A percentile compares a stretch with the other conserved stretches of the same genome.
Conservation (phyloP, 2,113 vertebrate species). For the Cnemophilus loriae region DNA sequence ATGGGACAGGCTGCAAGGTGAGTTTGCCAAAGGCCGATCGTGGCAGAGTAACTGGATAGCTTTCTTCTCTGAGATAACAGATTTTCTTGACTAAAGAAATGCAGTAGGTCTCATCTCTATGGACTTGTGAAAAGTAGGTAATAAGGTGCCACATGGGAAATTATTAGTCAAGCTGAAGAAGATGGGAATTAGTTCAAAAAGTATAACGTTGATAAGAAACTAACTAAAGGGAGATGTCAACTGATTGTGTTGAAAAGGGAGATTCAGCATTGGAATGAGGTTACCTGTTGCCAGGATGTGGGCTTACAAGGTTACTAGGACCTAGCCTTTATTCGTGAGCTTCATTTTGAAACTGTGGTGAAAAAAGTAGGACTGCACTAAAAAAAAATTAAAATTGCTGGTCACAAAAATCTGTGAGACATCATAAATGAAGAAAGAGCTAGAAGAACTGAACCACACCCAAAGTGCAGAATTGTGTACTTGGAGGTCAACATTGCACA, state of each 20-base stretch:
- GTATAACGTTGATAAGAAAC: slow-evolving; percentile 40
- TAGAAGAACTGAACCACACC: background rate
- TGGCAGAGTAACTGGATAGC: slow-evolving; percentile 5
- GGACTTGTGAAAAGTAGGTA: slow-evolving; percentile 61
- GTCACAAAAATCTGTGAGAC: background rate
- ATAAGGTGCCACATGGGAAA: slow-evolving; percentile 59
- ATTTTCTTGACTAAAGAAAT: slow-evolving; percentile 52
- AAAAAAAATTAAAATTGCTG: background rate
- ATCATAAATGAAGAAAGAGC: background rate
- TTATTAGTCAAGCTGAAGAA: slow-evolving; percentile 47
- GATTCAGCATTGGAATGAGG: slow-evolving; percentile 48
- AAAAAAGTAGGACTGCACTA: slow-evolving; percentile 36
- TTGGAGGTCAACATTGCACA: background rate
- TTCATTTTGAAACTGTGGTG: slow-evolving; percentile 1
- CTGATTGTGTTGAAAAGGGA: slow-evolving; percentile 7
- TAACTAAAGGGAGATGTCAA: slow-evolving; percentile 44
- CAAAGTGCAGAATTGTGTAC: background rate
- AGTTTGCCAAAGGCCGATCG: slow-evolving; percentile 15
- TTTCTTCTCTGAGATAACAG: slow-evolving; percentile 43
- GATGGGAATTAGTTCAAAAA: slow-evolving; percentile 63
- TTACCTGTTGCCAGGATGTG: slow-evolving; percentile 34
- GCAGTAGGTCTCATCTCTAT: slow-evolving; percentile 57
- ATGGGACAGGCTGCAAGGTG: background rate
- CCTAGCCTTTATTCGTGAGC: slow-evolving; percentile 29
- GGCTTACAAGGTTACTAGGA: slow-evolving; percentile 52